A percentile compares a stretch with the other conserved stretches of the same genome.
Evolutionary conservation across 2,113 vertebrate genomes (phyloP).

Genomic region (Grammomys surdaster): DNA sequence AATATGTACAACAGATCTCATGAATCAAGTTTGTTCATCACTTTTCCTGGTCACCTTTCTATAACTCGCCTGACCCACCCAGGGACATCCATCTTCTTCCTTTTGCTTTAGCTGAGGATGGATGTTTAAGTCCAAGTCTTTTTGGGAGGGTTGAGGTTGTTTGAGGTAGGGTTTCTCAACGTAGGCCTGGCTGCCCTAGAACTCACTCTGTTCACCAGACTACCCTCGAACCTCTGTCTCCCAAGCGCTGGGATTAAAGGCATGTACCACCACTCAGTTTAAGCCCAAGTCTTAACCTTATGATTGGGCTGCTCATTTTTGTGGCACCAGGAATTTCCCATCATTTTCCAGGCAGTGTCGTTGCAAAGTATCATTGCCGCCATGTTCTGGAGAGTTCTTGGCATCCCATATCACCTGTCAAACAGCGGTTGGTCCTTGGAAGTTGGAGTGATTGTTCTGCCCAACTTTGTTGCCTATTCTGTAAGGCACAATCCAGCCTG

Average conservation of each 20-base stretch:
- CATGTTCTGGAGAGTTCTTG: background rate
- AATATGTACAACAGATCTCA: background rate
- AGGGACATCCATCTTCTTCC: background rate
- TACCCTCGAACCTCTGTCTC: background rate
- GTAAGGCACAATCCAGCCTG: background rate
- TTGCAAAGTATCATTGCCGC: slow-evolving; percentile 65
- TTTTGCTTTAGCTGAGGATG: background rate
- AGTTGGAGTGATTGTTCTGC: background rate
- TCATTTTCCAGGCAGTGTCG: slow-evolving; percentile 76
- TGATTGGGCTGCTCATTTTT: background rate
- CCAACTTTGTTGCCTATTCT: no score
- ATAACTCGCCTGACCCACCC: no score
- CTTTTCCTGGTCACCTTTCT: background rate
- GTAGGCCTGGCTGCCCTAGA: background rate
- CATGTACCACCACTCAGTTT: background rate
- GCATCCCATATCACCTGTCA: background rate
- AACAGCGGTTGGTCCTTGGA: background rate
- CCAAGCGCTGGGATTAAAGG: background rate
- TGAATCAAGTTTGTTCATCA: background rate
- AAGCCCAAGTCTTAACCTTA: slow-evolving; percentile 53
- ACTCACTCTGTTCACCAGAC: background rate
- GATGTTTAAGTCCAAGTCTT: slow-evolving; percentile 69
- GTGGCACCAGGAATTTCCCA: slow-evolving; percentile 81
- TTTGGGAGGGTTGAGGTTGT: background rate
- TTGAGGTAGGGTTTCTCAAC: background rate